These are phyloP conservation scores for Hylaea fasciaria DNA, from an alignment of 2,888 invertebrate species.

Conservation along the genomic window DNA sequence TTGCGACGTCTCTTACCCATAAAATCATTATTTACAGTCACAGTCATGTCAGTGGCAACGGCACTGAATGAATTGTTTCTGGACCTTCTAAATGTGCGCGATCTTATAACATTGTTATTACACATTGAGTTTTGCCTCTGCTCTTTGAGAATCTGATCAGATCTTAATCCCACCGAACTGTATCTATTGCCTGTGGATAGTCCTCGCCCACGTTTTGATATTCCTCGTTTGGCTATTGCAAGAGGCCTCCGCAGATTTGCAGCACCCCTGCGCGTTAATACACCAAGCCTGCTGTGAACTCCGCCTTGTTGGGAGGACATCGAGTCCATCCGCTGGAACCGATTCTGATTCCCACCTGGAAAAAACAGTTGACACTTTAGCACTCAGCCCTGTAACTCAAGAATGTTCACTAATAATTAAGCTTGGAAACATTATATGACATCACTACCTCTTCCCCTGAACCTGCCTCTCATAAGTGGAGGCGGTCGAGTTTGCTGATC, in stretches of 20 bases:
- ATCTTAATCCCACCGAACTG: conserved; percentile 75
- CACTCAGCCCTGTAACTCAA: not conserved
- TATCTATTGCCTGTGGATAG: conserved; percentile 69
- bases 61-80: conserved; percentile 71
- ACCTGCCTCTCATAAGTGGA: conserved; percentile 59
- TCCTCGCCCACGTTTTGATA: conserved; percentile 76
- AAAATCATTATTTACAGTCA: conserved; percentile 79
- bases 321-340: conserved; percentile 64
- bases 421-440: too few relatives aligned
- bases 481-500: conserved; percentile 62
- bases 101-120: conserved; percentile 69
- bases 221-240: conserved; percentile 74
- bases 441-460: conserved; percentile 49
- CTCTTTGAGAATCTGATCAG: conserved; percentile 76
- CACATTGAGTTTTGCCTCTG: conserved; percentile 62
- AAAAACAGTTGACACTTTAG: conserved; percentile 8
- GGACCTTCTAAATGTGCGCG: conserved; percentile 79
- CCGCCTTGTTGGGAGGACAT: conserved; percentile 58
- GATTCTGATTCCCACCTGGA: conserved; percentile 65
- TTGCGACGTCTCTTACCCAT: conserved; percentile 70
- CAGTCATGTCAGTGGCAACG: conserved; percentile 71
- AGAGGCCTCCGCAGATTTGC: conserved; percentile 63
- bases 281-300: conserved; percentile 72
- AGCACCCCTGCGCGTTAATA: conserved; percentile 65
- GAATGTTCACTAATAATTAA: too few relatives aligned